A percentile compares a stretch with the other conserved stretches of the same genome.
Evolutionary conservation across 2,888 invertebrate species (phyloP).

Genomic region (Metalampra italica): DNA sequence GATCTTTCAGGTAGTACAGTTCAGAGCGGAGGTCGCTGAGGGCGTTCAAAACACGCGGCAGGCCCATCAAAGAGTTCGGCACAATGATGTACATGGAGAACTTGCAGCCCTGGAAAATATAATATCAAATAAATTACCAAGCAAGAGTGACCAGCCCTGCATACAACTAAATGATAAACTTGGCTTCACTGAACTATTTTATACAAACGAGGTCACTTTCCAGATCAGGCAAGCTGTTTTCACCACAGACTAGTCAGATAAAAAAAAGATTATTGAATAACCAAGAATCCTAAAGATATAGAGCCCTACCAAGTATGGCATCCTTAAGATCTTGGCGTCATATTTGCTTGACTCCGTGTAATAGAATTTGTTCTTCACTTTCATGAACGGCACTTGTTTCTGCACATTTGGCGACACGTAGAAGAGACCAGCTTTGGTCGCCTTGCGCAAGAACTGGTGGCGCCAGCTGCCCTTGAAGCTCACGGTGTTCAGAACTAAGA

Average conservation of each 20-base stretch:
- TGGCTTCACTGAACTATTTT: no score
- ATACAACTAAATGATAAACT: no score
- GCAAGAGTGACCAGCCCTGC: no score
- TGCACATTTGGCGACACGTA: constrained; percentile 66
- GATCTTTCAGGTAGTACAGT: constrained; percentile 78
- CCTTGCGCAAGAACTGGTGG: constrained; percentile 81
- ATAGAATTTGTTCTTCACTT: constrained; percentile 81
- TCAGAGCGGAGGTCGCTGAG: constrained; percentile 78
- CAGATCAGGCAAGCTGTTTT: no score
- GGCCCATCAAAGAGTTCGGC: constrained; percentile 81
- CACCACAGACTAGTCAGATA: no score
- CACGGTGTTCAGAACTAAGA: constrained; percentile 86
- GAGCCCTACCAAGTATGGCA: constrained; percentile 83
- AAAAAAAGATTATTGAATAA: no score
- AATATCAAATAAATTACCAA: neutral
- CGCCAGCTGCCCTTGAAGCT: constrained; percentile 91
- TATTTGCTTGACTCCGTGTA: constrained; percentile 80
- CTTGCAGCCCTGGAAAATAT: constrained; percentile 80
- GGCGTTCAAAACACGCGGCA: constrained; percentile 77
- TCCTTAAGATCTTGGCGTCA: constrained; percentile 83
- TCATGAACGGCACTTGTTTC: constrained; percentile 83
- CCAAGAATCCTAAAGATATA: no score
- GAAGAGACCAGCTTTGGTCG: constrained; percentile 80
- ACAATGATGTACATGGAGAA: constrained; percentile 86
- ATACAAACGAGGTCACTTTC: no score